phyloP scores from a whole-genome alignment of 2,797 vertebrate genomes.

The Benthosema pterotum region DNA sequence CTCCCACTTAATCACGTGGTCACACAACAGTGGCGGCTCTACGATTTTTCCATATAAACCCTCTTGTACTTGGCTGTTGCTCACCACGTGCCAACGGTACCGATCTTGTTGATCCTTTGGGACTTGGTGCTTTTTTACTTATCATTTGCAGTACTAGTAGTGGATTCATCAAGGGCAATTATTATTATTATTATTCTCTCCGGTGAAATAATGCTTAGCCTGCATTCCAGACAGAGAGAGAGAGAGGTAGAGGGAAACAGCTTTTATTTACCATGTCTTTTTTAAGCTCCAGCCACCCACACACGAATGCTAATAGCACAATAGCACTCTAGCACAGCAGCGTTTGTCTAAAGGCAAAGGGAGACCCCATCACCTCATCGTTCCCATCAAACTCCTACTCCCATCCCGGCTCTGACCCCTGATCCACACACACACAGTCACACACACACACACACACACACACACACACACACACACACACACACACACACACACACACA shows the following conservation, averaged over 20 bases:
- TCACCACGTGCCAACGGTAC: neutral
- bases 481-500: too few species aligned
- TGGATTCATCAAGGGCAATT: slow-evolving; percentile 15
- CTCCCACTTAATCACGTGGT: too few species aligned
- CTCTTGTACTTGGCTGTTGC: neutral
- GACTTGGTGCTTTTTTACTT: slow-evolving; percentile 12
- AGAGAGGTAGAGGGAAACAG: slow-evolving; percentile 60
- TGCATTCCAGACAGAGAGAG: slow-evolving; percentile 60
- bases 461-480: too few species aligned
- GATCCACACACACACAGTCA: too few species aligned
- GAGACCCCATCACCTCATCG: slow-evolving; percentile 81
- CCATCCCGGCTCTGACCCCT: slow-evolving; percentile 79
- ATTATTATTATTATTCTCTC: slow-evolving; percentile 18
- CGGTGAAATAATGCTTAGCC: slow-evolving; percentile 66
- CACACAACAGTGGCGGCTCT: too few species aligned
- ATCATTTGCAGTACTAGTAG: slow-evolving; percentile 9
- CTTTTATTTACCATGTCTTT: slow-evolving; percentile 79
- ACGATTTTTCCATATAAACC: neutral
- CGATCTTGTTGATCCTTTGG: neutral
- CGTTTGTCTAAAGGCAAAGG: slow-evolving; percentile 84
- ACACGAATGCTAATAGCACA: slow-evolving; percentile 83
- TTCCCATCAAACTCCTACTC: slow-evolving; percentile 87
- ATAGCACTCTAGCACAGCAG: slow-evolving; percentile 78
- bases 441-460: too few species aligned
- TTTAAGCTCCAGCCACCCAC: slow-evolving; percentile 80